Evolutionary conservation across 2,797 vertebrate species (phyloP).

Genomic region (Notolabrus celidotus): DNA sequence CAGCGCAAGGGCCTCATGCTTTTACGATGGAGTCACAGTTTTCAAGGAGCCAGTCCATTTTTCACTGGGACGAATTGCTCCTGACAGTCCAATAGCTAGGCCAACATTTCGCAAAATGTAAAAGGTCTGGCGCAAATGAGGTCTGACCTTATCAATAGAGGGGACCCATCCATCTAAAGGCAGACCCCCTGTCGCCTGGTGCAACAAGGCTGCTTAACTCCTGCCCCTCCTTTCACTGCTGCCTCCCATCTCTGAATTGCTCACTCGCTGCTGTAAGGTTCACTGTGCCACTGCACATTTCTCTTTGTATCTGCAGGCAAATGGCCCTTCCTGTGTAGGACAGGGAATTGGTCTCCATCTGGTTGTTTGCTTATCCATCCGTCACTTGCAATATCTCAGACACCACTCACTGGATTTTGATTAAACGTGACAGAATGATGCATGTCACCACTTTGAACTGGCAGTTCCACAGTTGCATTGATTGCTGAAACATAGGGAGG

Average conservation of each 20-base stretch:
- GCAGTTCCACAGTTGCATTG: constrained; percentile 43
- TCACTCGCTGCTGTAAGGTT: constrained; percentile 45
- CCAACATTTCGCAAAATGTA: constrained; percentile 89
- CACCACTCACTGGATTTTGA: constrained; percentile 54
- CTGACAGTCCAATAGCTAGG: constrained; percentile 85
- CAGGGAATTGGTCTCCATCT: constrained; percentile 48
- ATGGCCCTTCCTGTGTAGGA: constrained; percentile 43
- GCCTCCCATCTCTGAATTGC: constrained; percentile 54
- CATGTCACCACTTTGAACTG: constrained; percentile 52
- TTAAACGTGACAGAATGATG: constrained; percentile 61
- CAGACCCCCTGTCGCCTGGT: constrained; percentile 71
- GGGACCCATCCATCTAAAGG: constrained; percentile 89
- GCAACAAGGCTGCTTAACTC: constrained; percentile 67
- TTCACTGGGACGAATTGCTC: constrained; percentile 80
- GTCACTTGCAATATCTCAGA: constrained; percentile 60
- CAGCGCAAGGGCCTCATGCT: constrained; percentile 50
- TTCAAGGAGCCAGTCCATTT: constrained; percentile 83
- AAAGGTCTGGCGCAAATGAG: constrained; percentile 90
- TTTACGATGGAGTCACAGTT: constrained; percentile 73
- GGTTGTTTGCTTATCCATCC: constrained; percentile 64
- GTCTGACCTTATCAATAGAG: constrained; percentile 91
- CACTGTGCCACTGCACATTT: constrained; percentile 44
- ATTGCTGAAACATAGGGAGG: constrained; percentile 39
- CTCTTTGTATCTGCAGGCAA: constrained; percentile 29
- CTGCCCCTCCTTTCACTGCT: constrained; percentile 30